Base-by-base conservation (phyloP, 2,888 invertebrate species). In the Deilephila porcellus region DNA sequence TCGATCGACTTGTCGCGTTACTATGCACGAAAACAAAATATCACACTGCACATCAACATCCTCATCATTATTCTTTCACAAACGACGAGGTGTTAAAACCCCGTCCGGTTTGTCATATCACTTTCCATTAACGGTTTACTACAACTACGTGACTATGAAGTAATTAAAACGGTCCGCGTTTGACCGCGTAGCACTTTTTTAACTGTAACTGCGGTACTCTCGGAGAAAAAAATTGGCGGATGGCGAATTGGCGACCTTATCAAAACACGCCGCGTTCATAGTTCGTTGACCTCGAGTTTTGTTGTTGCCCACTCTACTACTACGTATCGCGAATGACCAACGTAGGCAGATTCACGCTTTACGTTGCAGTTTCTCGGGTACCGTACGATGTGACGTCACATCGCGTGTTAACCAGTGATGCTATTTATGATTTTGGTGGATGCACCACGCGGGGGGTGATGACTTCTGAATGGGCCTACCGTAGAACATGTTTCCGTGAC, bases 81-180 rank as follows among this genome's bases (percentile, higher is more conserved):
- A 82, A 79, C 74, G 74, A 75, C 75, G 76, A 80, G 73, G 62
- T 78, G 83, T 82, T 83, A 82, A 81, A 79, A 83, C 76, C 81
- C 74, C 80, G 80, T 85, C 86, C 85, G 84, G 86, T 85, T 84
- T 86, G 84, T 87, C 87, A 90, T 88, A 90, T 93, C 91, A 91
- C 92, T 93, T 92, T 93, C 91, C 85, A 84, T 86, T 88, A 94
- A 91, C 94, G 91, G 93, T 92, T 90, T 90, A 90, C 91, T 90
- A 89, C 89, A 86, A 85, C 86, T 86, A 88, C 90, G 88, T 88
- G 90, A 89, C 92, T 90, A 89, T 90, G 88, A 91, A 90, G 91
- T 91, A 92, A 94, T 94, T 93, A 93, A 93, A 94, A 93, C 93
- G 93, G 93, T 90, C 81, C 86, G 84, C 81, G 82, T 82, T 86